Percentiles rank a stretch among this genome's conserved stretches.
Conservation (phyloP, 2,888 invertebrate genomes). For the Steromphala cineraria region DNA sequence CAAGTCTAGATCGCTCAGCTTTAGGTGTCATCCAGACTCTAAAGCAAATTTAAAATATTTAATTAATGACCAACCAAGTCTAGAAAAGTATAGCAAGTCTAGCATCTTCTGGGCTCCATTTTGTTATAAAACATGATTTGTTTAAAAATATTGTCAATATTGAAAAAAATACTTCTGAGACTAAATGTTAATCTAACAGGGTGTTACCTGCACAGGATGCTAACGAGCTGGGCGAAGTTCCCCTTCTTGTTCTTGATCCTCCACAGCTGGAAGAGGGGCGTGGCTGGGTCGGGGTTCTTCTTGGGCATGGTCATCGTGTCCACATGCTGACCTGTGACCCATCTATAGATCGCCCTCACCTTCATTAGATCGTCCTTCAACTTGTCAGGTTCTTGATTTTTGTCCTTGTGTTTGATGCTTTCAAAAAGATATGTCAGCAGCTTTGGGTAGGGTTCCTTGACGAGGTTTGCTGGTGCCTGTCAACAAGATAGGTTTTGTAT, state of each 20-base stretch:
- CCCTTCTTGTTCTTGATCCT: slow-evolving; percentile 62
- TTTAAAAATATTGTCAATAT: too few species aligned
- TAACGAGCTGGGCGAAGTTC: slow-evolving; percentile 66
- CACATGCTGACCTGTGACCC: slow-evolving; percentile 60
- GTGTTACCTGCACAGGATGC: slow-evolving; percentile 59
- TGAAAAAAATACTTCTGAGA: too few species aligned
- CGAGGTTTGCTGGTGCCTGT: slow-evolving; percentile 53
- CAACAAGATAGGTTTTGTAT: too few species aligned
- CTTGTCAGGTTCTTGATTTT: background rate
- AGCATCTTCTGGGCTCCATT: too few species aligned
- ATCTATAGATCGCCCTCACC: slow-evolving; percentile 65
- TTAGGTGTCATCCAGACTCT: too few species aligned
- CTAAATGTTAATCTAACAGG: too few species aligned
- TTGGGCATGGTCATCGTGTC: slow-evolving; percentile 50
- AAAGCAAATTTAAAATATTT: too few species aligned
- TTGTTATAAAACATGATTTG: too few species aligned
- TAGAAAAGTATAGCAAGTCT: too few species aligned
- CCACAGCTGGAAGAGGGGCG: slow-evolving; percentile 61
- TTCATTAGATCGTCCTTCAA: slow-evolving; percentile 47
- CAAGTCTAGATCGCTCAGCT: too few species aligned
- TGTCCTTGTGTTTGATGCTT: slow-evolving; percentile 33
- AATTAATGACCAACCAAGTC: too few species aligned
- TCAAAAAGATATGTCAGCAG: slow-evolving; percentile 49
- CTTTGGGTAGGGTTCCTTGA: slow-evolving; percentile 43
- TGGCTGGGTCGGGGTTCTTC: slow-evolving; percentile 51